A percentile compares a stretch with the other conserved stretches of the same genome.
Evolutionary conservation across 1,140 invertebrate genomes (phyloP).

Genomic region (Temnothorax longispinosus): DNA sequence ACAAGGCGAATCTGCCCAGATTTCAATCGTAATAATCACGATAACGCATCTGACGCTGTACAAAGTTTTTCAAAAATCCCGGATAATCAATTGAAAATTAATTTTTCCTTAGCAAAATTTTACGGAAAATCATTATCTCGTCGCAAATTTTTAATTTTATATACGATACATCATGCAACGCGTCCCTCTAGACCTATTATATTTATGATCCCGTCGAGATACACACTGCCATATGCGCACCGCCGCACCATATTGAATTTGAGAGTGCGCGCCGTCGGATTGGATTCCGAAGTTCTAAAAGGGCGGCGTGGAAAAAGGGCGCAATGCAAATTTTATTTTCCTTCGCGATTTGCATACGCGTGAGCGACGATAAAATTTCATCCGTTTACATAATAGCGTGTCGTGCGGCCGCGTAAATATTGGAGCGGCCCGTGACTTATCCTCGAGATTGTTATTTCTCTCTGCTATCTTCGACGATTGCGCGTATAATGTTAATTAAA

Average conservation of each 20-base stretch:
- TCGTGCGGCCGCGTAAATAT: constrained; percentile 58
- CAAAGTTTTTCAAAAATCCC: not conserved
- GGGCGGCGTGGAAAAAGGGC: constrained; percentile 54
- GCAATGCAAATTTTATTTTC: constrained; percentile 62
- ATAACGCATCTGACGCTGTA: not conserved
- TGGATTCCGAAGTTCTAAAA: constrained; percentile 62
- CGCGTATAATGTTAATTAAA: not conserved
- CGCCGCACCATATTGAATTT: constrained; percentile 56
- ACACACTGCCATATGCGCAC: constrained; percentile 52
- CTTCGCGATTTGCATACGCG: constrained; percentile 59
- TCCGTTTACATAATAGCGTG: constrained; percentile 61
- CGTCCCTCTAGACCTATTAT: constrained; percentile 41
- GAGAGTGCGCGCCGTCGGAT: constrained; percentile 52
- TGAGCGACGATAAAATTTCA: constrained; percentile 58
- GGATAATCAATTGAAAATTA: not conserved
- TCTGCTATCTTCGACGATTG: not conserved
- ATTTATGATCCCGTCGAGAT: constrained; percentile 53
- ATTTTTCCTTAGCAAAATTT: not conserved
- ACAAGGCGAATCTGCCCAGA: constrained; percentile 17
- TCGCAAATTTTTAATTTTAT: constrained; percentile 41
- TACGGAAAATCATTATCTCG: not conserved
- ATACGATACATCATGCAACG: constrained; percentile 6
- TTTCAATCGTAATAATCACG: constrained; percentile 44
- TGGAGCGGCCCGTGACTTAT: constrained; percentile 53
- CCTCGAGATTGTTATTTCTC: constrained; percentile 42